phyloP scores from a whole-genome alignment of 1,140 invertebrate genomes.

The Leptoteleia sp. region DNA sequence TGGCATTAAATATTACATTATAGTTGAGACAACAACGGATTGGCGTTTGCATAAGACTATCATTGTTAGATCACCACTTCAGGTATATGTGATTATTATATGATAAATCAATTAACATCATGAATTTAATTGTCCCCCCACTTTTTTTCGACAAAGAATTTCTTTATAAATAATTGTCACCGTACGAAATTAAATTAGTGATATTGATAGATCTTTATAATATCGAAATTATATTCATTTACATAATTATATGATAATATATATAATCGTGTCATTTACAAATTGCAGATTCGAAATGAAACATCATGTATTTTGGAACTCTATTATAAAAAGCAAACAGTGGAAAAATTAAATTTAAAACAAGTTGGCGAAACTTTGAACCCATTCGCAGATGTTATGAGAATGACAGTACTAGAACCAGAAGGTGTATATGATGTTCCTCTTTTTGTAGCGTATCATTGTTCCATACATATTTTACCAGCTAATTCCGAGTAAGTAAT shows the following conservation, averaged over 20 bases:
- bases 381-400: slow-evolving; percentile 88
- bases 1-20: slow-evolving; percentile 85
- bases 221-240: no score
- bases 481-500: slow-evolving; percentile 84
- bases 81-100: slow-evolving; percentile 79
- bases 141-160: no score
- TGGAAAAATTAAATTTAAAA: slow-evolving; percentile 84
- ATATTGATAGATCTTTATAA: no score
- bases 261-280: no score
- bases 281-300: slow-evolving; percentile 90
- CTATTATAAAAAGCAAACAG: slow-evolving; percentile 86
- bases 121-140: no score
- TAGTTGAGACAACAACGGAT: slow-evolving; percentile 84
- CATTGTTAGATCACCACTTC: slow-evolving; percentile 87
- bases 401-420: slow-evolving; percentile 87
- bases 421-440: slow-evolving; percentile 89
- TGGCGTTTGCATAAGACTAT: slow-evolving; percentile 84
- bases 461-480: slow-evolving; percentile 88
- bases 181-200: no score
- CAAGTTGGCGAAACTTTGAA: slow-evolving; percentile 86
- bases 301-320: slow-evolving; percentile 88
- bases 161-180: no score
- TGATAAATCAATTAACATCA: no score
- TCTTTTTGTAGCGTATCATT: slow-evolving; percentile 90
- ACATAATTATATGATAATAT: no score